Evolutionary conservation across 2,888 invertebrate genomes (phyloP).

Genomic region (Lasioglossum marginatum): DNA sequence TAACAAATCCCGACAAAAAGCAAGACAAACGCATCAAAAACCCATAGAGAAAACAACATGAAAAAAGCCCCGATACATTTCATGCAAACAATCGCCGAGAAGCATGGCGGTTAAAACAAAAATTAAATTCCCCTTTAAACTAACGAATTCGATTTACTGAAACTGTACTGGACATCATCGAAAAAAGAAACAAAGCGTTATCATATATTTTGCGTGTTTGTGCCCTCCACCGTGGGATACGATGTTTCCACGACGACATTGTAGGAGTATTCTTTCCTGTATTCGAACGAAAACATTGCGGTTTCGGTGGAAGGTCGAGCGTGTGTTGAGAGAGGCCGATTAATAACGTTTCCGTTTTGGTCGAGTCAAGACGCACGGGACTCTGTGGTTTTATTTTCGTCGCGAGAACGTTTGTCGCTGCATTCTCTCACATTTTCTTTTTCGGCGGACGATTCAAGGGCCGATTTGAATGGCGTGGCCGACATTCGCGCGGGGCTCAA

Average conservation of each 20-base stretch:
- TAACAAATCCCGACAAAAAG: not conserved
- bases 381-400: constrained; percentile 30
- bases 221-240: not conserved
- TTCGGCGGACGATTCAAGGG: not conserved
- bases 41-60: not conserved
- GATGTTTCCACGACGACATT: not conserved
- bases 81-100: not conserved
- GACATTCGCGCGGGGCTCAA: constrained; percentile 33
- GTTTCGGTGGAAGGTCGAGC: constrained; percentile 29
- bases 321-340: not conserved
- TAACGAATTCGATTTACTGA: not conserved
- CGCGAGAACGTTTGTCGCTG: not conserved
- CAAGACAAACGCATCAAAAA: not conserved
- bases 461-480: constrained; percentile 26
- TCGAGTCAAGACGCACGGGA: not conserved
- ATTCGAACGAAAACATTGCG: not conserved
- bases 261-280: not conserved
- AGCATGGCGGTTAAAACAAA: not conserved
- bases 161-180: not conserved
- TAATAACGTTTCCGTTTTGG: not conserved
- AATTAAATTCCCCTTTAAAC: not conserved
- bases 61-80: not conserved
- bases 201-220: not conserved
- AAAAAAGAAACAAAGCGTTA: not conserved
- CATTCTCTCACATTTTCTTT: not conserved